These are phyloP conservation scores for Caenorhabditis parvicauda DNA, from an alignment of 2,888 invertebrate species.

Conservation along the genomic window DNA sequence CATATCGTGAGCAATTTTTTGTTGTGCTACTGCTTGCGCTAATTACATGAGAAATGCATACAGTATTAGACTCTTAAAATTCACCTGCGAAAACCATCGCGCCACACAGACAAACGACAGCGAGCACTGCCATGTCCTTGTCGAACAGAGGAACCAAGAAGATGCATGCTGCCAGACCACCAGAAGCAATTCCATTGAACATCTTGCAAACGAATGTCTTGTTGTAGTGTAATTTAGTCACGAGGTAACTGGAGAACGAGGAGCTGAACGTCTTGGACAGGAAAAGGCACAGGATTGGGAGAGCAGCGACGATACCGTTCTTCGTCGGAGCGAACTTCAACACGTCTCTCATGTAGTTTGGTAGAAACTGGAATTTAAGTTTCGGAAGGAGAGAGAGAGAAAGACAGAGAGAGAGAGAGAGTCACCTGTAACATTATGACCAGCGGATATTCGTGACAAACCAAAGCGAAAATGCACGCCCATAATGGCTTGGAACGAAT, in stretches of 20 bases:
- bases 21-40: no score
- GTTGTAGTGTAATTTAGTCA: conserved; percentile 39
- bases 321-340: conserved; percentile 59
- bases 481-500: conserved; percentile 51
- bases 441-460: conserved; percentile 52
- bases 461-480: conserved; percentile 53
- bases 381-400: neutral
- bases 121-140: conserved; percentile 48
- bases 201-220: conserved; percentile 55
- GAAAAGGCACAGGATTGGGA: conserved; percentile 56
- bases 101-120: conserved; percentile 51
- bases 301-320: conserved; percentile 48
- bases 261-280: conserved; percentile 55
- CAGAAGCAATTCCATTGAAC: conserved; percentile 56
- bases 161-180: conserved; percentile 52
- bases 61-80: no score
- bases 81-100: conserved; percentile 59
- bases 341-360: conserved; percentile 60
- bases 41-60: no score
- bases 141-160: conserved; percentile 53
- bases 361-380: conserved; percentile 39
- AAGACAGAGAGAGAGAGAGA: neutral
- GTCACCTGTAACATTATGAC: conserved; percentile 53
- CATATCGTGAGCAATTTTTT: neutral
- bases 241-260: conserved; percentile 52